phyloP scores from a whole-genome alignment of 2,888 invertebrate species.

The Dastarcus helophoroides region DNA sequence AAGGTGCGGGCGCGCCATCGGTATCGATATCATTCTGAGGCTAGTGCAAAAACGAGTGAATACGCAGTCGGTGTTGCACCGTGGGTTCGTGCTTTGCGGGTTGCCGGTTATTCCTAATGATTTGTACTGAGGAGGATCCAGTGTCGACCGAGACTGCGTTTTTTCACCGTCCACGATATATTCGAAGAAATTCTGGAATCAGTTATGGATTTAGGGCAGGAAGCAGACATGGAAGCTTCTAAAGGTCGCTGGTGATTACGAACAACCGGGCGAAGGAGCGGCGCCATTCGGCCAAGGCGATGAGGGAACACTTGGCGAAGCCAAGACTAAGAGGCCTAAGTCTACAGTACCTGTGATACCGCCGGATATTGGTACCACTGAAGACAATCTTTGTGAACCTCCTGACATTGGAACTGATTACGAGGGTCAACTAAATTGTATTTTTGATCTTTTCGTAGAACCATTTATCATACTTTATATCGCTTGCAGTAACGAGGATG shows the following conservation, averaged over 20 bases:
- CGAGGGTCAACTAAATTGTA: constrained; percentile 29
- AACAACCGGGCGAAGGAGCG: constrained; percentile 20
- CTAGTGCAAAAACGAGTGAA: constrained; percentile 43
- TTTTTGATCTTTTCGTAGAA: constrained; percentile 26
- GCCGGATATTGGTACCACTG: constrained; percentile 19
- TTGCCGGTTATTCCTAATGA: constrained; percentile 48
- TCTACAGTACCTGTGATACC: constrained; percentile 8
- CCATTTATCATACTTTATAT: constrained; percentile 44
- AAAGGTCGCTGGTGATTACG: constrained; percentile 9
- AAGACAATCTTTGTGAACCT: constrained; percentile 18
- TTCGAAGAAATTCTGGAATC: constrained; percentile 31
- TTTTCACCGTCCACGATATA: constrained; percentile 32
- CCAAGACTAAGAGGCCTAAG: background rate
- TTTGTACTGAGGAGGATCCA: constrained; percentile 31
- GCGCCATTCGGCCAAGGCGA: constrained; percentile 25
- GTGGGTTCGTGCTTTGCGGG: constrained; percentile 55
- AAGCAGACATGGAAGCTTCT: constrained; percentile 9
- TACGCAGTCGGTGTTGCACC: constrained; percentile 41
- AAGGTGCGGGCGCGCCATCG: constrained; percentile 41
- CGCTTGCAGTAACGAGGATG: constrained; percentile 43
- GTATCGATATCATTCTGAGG: constrained; percentile 40
- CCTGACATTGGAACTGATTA: constrained; percentile 22
- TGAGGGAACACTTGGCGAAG: constrained; percentile 3
- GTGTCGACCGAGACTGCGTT: constrained; percentile 33
- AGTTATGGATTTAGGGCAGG: constrained; percentile 16